Base-by-base conservation (phyloP, 2,113 vertebrate species). In the Prinia subflava region DNA sequence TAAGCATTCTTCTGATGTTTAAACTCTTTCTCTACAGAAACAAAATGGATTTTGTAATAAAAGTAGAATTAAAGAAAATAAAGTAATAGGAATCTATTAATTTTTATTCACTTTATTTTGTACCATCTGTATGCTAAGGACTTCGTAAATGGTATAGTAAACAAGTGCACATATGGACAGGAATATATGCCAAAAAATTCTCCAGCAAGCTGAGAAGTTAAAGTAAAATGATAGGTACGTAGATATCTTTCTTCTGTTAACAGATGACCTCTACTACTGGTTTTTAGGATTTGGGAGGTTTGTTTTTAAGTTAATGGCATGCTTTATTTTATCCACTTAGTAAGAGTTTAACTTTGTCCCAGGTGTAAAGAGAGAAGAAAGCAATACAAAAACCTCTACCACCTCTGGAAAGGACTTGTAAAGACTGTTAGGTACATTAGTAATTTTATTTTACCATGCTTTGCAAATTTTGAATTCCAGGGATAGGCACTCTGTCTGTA, bases 1-100 rank as follows among this genome's bases (percentile, higher is more conserved):
- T 92, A 60, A 92, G 15, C 69, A 82, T 86, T 93, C 47, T 94
- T 94, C 50, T 83, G 53, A 68, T 85, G 49, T 81, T 50, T 95
- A 73, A 93, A 85, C 30, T 83, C 77, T 90, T 87, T 81, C 80
- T 87, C 87, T 60, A 68, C 17, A 74, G 46, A 92, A 89, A 70
- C 3, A 94, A 82, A 90, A 90, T 83, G 6, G 55, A 83, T 96
- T 95, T 85, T 86, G 25, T 56, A 94, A 84, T 94, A 92, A 84
- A 94, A 82, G 15, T 11, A 71, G 28, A 92, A 91, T 59, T 83
- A 91, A 91, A 90, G 37, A 69, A 90, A 81, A 80, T 84, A 82
- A 70, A 80, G 42, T 89, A 81, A 87, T 83, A 70, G 13, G 14
- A 70, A 83, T 52, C 46, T 83, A 49, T 93, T 93, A 76, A 70